A percentile compares a stretch with the other conserved stretches of the same genome.
Evolutionary conservation across 2,797 vertebrate genomes (phyloP).

Genomic region (Anguilla marmorata): DNA sequence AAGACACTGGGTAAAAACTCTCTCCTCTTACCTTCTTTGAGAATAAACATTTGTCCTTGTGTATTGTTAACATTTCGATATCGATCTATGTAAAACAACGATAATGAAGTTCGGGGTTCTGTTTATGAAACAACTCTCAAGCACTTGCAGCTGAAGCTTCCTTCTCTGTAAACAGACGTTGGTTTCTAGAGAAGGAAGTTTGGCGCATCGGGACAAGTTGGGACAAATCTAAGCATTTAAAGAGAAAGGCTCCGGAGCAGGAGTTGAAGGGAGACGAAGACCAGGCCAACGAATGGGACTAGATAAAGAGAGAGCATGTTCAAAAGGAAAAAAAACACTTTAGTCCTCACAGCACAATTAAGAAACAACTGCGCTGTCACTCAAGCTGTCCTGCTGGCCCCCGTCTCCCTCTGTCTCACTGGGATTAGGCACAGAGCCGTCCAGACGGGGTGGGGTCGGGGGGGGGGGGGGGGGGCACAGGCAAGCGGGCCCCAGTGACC

Average conservation of each 20-base stretch:
- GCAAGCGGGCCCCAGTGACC: not conserved
- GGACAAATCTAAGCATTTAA: constrained; percentile 26
- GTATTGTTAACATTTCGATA: constrained; percentile 69
- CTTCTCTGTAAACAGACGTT: constrained; percentile 52
- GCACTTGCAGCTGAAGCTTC: constrained; percentile 60
- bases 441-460: not conserved
- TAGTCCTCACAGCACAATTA: not conserved
- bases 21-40: constrained; percentile 51
- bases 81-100: constrained; percentile 64
- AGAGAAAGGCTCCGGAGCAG: not conserved
- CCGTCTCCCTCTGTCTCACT: not conserved
- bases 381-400: not conserved
- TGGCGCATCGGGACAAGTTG: constrained; percentile 37
- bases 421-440: not conserved
- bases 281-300: not conserved
- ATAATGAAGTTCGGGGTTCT: constrained; percentile 65
- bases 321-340: not conserved
- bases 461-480: not conserved
- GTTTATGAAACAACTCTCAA: constrained; percentile 57
- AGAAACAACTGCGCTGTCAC: constrained; percentile 13
- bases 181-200: constrained; percentile 42
- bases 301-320: not conserved
- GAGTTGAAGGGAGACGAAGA: not conserved
- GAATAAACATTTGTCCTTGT: constrained; percentile 70
- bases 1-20: constrained; percentile 55